phyloP scores from a whole-genome alignment of 1,140 invertebrate genomes.

The Dinoponera quadriceps region DNA sequence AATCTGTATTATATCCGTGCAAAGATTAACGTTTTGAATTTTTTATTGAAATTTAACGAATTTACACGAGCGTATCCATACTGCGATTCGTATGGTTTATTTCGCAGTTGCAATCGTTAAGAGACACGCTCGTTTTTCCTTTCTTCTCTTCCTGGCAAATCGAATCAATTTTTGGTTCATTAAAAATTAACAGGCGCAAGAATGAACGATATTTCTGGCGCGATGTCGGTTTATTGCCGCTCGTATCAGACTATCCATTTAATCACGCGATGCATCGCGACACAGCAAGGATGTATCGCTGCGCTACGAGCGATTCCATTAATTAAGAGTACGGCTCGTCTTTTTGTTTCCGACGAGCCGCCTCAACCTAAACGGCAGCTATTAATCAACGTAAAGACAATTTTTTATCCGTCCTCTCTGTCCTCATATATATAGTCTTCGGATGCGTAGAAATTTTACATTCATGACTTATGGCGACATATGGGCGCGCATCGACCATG shows the following conservation, averaged over 20 bases:
- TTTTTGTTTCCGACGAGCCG: conserved; percentile 48
- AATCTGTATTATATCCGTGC: background rate
- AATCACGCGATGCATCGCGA: conserved; percentile 35
- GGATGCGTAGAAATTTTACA: conserved; percentile 5
- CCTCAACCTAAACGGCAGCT: conserved; percentile 42
- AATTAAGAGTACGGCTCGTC: conserved; percentile 51
- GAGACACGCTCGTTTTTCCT: background rate
- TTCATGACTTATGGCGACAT: conserved; percentile 38
- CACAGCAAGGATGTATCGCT: conserved; percentile 32
- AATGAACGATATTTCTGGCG: conserved; percentile 19
- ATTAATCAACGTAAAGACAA: conserved; percentile 62
- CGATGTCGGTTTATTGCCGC: conserved; percentile 31
- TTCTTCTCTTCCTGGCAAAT: too few relatives aligned
- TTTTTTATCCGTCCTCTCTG: conserved; percentile 25
- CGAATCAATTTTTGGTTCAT: conserved; percentile 6
- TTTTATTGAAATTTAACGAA: background rate
- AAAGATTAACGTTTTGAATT: conserved; percentile 2
- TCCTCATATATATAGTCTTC: background rate
- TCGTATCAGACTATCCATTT: conserved; percentile 45
- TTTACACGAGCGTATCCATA: background rate
- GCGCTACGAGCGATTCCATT: conserved; percentile 48
- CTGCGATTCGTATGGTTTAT: background rate
- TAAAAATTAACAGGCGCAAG: conserved; percentile 13
- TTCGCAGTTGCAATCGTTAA: conserved; percentile 1
- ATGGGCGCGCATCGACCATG: background rate